Conservation (phyloP, 2,888 invertebrate species). For the Drosophila flavopinicola region DNA sequence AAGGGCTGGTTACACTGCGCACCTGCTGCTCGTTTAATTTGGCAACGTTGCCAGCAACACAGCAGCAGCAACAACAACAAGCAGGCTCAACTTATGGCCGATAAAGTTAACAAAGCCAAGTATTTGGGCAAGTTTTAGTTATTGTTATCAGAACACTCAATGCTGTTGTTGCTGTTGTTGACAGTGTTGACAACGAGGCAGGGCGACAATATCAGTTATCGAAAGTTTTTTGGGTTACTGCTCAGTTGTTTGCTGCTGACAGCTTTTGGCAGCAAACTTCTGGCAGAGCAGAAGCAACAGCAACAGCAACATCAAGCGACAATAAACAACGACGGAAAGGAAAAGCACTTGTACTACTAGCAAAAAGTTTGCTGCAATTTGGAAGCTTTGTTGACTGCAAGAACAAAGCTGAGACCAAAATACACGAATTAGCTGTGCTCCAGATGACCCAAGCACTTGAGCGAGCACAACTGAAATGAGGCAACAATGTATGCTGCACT, state of each 20-base stretch:
- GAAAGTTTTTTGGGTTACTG: conserved; percentile 40
- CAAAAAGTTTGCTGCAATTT: conserved; percentile 39
- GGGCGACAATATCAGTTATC: conserved; percentile 55
- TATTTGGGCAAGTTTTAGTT: conserved; percentile 52
- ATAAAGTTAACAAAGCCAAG: conserved; percentile 50
- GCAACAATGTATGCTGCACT: conserved; percentile 18
- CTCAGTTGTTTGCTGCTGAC: conserved; percentile 40
- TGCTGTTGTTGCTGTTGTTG: conserved; percentile 36
- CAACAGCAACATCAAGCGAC: conserved; percentile 6
- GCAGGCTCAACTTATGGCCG: conserved; percentile 28
- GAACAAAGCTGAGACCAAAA: conserved; percentile 23
- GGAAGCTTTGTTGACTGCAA: conserved; percentile 7
- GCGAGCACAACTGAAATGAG: conserved; percentile 18
- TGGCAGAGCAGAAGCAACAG: conserved; percentile 2
- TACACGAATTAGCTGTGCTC: conserved; percentile 36
- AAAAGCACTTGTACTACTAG: conserved; percentile 15
- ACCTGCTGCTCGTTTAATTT: conserved; percentile 5
- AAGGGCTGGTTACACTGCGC: background rate
- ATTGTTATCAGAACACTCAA: conserved; percentile 60
- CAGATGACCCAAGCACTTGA: conserved; percentile 8
- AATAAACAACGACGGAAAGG: background rate
- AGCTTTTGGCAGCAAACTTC: conserved; percentile 35
- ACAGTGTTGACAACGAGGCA: conserved; percentile 45
- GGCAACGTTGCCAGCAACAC: background rate
- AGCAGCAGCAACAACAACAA: conserved; percentile 3